These are phyloP conservation scores for Chaitophorus viminalis DNA, from an alignment of 2,888 invertebrate genomes.

Conservation along the genomic window DNA sequence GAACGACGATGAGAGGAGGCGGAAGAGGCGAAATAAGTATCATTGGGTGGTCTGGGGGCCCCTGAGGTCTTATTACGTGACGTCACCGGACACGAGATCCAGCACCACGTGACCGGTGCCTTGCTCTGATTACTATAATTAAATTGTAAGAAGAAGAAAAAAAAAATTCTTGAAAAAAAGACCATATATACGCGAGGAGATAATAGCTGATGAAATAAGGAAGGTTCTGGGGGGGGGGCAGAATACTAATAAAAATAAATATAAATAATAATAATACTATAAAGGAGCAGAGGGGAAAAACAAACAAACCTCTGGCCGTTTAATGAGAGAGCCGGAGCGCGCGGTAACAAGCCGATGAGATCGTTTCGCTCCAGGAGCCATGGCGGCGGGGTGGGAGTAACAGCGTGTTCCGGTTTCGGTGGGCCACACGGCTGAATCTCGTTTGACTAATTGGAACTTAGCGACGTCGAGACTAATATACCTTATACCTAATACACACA, in stretches of 20 bases:
- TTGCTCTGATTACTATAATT: conserved; percentile 61
- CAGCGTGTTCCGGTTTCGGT: conserved; percentile 49
- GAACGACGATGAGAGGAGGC: not conserved
- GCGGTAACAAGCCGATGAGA: conserved; percentile 56
- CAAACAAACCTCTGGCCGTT: conserved; percentile 59
- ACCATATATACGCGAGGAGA: not conserved
- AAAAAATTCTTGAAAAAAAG: not conserved
- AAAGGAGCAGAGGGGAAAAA: conserved; percentile 14
- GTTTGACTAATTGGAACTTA: conserved; percentile 43
- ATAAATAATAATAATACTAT: not conserved
- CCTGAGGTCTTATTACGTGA: conserved; percentile 55
- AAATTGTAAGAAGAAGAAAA: conserved; percentile 36
- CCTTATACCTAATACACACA: too few species aligned
- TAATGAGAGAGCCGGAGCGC: conserved; percentile 48
- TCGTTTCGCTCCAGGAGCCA: conserved; percentile 55
- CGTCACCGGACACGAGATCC: conserved; percentile 62
- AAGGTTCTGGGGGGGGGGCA: not conserved
- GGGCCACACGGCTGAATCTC: conserved; percentile 35
- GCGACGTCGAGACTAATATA: too few species aligned
- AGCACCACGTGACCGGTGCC: conserved; percentile 55
- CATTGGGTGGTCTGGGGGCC: conserved; percentile 59
- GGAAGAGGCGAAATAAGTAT: conserved; percentile 29
- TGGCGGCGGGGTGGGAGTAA: not conserved
- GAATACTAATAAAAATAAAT: conserved; percentile 1
- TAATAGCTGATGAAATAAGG: too few species aligned